phyloP scores from a whole-genome alignment of 2,888 invertebrate genomes.

The Argyresthia albistria region DNA sequence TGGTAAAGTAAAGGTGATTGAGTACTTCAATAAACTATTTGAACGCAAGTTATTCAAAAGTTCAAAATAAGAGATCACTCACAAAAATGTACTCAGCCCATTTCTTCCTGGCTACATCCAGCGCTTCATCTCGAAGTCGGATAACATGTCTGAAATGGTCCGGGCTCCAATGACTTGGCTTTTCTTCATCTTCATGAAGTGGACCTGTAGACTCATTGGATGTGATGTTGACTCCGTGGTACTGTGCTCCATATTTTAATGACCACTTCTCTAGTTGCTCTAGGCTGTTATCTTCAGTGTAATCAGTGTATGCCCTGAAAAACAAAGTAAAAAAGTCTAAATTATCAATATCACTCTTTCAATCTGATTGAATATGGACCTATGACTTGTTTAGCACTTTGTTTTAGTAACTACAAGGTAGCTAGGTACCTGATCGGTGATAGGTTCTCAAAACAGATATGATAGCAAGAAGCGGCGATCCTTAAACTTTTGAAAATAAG shows the following conservation, averaged over 20 bases:
- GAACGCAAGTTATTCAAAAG: no score
- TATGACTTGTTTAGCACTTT: no score
- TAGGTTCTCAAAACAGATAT: no score
- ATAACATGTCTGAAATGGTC: slow-evolving; percentile 86
- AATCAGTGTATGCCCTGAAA: neutral
- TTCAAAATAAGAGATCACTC: slow-evolving; percentile 34
- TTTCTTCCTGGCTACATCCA: slow-evolving; percentile 78
- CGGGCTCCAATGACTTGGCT: slow-evolving; percentile 81
- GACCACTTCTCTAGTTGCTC: neutral
- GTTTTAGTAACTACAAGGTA: no score
- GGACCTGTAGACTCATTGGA: slow-evolving; percentile 51
- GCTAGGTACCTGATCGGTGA: no score
- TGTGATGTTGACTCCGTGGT: slow-evolving; percentile 78
- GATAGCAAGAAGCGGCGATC: no score
- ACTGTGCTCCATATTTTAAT: slow-evolving; percentile 60
- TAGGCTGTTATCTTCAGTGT: neutral
- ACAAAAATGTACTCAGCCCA: slow-evolving; percentile 95
- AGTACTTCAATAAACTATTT: no score
- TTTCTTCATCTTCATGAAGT: slow-evolving; percentile 71
- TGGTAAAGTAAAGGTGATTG: no score
- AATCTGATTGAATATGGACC: no score
- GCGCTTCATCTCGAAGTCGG: slow-evolving; percentile 80
- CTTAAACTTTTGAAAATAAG: neutral
- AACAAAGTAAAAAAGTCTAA: neutral
- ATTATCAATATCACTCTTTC: no score